Percentiles rank a stretch among this genome's conserved stretches.
phyloP scores from a whole-genome alignment of 2,888 invertebrate genomes.

The Acholoe squamosa region DNA sequence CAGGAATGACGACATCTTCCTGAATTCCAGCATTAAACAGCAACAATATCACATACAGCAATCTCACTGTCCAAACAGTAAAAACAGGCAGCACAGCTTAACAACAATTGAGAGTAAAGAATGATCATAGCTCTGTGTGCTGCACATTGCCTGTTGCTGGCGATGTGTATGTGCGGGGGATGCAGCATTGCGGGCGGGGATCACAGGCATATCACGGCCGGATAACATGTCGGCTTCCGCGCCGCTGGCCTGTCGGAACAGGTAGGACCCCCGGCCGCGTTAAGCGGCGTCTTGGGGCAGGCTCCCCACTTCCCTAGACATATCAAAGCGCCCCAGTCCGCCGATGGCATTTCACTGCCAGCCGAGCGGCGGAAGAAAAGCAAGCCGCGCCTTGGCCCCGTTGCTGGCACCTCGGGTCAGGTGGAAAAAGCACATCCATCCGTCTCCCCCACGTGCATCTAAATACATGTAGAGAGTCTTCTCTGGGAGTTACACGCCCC shows the following conservation, averaged over 20 bases:
- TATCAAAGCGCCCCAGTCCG: constrained; percentile 23
- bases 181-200: not conserved
- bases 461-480: constrained; percentile 13
- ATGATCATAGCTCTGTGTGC: not conserved
- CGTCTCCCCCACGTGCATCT: not conserved
- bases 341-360: constrained; percentile 19
- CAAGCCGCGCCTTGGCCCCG: constrained; percentile 23
- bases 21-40: no score
- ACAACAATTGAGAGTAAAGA: no score
- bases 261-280: constrained; percentile 37
- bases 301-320: constrained; percentile 21
- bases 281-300: not conserved
- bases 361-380: constrained; percentile 13
- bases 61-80: no score
- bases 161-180: not conserved
- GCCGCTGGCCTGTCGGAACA: constrained; percentile 36
- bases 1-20: no score
- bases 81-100: no score
- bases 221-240: constrained; percentile 33
- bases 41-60: no score
- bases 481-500: constrained; percentile 22
- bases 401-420: constrained; percentile 15
- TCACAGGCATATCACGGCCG: constrained; percentile 29
- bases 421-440: constrained; percentile 1
- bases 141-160: not conserved